phyloP scores from a whole-genome alignment of 2,888 invertebrate genomes.

The Lomographa bimaculata region DNA sequence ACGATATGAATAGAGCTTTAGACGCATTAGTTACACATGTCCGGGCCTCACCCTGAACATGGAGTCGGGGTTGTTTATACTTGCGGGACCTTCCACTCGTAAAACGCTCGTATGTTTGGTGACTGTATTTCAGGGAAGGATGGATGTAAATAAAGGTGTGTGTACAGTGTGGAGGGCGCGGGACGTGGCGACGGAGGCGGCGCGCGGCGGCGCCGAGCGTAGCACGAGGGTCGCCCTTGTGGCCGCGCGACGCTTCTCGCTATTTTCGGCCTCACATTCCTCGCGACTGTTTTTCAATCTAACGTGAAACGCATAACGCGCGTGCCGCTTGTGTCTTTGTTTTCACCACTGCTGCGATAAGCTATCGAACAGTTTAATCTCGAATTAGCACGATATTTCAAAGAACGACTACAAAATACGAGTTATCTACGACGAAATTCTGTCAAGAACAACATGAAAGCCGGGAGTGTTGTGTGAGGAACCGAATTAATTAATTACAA shows the following conservation, averaged over 20 bases:
- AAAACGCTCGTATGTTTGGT: constrained; percentile 52
- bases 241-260: constrained; percentile 76
- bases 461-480: constrained; percentile 37
- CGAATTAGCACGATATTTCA: constrained; percentile 43
- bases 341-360: constrained; percentile 53
- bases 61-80: constrained; percentile 53
- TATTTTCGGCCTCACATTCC: constrained; percentile 82
- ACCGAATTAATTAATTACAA: constrained; percentile 44
- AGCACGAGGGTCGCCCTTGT: constrained; percentile 77
- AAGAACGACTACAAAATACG: constrained; percentile 39
- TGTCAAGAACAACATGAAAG: constrained; percentile 21
- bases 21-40: constrained; percentile 23
- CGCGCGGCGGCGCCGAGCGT: constrained; percentile 43
- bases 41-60: constrained; percentile 46
- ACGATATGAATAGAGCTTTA: constrained; percentile 16
- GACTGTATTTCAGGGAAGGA: constrained; percentile 62
- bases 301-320: constrained; percentile 79
- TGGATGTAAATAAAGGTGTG: constrained; percentile 76
- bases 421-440: constrained; percentile 35
- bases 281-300: constrained; percentile 80
- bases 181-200: constrained; percentile 33
- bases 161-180: constrained; percentile 45
- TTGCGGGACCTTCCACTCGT: constrained; percentile 57
- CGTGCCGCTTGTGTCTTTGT: constrained; percentile 74
- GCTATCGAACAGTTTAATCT: constrained; percentile 43